phyloP scores from a whole-genome alignment of 2,113 vertebrate genomes.

The Piaya cayana region DNA sequence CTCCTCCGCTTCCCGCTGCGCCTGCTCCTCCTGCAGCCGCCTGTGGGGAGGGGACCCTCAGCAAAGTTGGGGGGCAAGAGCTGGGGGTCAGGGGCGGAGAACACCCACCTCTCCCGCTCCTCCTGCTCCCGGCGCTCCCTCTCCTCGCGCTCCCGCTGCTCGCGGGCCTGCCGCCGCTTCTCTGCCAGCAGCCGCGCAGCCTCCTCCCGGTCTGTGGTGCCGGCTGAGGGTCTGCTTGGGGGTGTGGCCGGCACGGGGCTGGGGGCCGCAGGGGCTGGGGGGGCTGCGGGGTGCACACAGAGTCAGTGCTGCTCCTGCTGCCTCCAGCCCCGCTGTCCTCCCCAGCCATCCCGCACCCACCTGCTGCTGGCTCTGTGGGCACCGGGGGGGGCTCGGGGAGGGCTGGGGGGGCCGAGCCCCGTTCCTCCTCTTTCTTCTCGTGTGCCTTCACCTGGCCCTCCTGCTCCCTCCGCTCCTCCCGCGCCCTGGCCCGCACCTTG shows the following conservation, averaged over 20 bases:
- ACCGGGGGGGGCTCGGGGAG: constrained; percentile 63
- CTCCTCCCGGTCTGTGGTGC: constrained; percentile 90
- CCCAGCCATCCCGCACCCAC: not conserved
- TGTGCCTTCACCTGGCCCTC: constrained; percentile 62
- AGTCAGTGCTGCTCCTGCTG: not conserved
- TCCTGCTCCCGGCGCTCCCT: constrained; percentile 87
- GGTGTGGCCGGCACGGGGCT: constrained; percentile 49
- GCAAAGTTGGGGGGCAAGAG: not conserved
- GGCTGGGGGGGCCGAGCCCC: constrained; percentile 24
- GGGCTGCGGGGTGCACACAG: not conserved
- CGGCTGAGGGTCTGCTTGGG: constrained; percentile 83
- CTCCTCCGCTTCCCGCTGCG: constrained; percentile 82
- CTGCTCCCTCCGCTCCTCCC: constrained; percentile 76
- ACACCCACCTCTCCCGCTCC: constrained; percentile 85
- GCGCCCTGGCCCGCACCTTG: constrained; percentile 76
- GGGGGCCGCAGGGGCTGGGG: not conserved
- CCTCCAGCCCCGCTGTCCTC: accelerated
- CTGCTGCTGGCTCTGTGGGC: not conserved
- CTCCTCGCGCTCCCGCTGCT: constrained; percentile 91
- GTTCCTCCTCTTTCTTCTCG: constrained; percentile 73
- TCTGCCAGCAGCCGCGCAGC: constrained; percentile 89
- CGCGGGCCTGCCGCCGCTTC: constrained; percentile 90
- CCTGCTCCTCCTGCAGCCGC: constrained; percentile 81
- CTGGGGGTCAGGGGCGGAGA: accelerated
- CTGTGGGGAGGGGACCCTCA: constrained; percentile 55